A percentile compares a stretch with the other conserved stretches of the same genome.
phyloP scores from a whole-genome alignment of 2,888 invertebrate genomes.

The Belgica antarctica region DNA sequence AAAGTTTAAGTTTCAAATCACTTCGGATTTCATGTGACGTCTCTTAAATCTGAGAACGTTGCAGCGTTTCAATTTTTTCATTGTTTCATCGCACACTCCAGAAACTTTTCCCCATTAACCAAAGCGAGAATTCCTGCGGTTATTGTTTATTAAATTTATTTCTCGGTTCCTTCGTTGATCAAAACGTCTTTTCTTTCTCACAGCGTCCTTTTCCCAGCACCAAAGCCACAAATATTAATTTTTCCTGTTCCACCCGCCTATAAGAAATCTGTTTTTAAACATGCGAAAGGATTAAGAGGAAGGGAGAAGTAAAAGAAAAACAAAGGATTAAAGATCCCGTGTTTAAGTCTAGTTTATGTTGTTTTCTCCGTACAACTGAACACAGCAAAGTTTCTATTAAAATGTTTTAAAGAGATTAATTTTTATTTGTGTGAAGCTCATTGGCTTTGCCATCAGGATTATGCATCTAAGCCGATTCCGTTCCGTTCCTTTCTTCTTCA shows the following conservation, averaged over 20 bases:
- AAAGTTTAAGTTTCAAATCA: no score
- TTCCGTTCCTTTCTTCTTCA: not conserved
- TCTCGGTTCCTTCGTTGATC: not conserved
- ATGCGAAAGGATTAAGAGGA: not conserved
- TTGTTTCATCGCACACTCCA: not conserved
- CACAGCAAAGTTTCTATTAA: slow-evolving; percentile 1
- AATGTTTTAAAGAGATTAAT: slow-evolving; percentile 19
- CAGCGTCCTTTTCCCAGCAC: no score
- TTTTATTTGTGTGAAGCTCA: slow-evolving; percentile 16
- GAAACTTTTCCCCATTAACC: slow-evolving; percentile 1
- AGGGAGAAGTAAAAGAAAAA: slow-evolving; percentile 10
- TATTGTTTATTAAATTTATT: not conserved
- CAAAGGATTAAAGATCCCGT: not conserved
- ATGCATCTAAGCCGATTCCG: slow-evolving; percentile 1
- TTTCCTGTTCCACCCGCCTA: not conserved
- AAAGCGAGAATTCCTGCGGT: slow-evolving; percentile 3
- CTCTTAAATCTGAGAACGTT: no score
- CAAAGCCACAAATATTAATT: slow-evolving; percentile 33
- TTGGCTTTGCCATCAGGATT: slow-evolving; percentile 27
- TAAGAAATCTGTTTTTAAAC: slow-evolving; percentile 1
- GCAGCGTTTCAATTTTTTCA: not conserved
- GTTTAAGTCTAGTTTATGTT: not conserved
- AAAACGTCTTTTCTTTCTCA: no score
- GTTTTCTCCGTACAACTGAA: slow-evolving; percentile 5
- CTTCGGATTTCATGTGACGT: no score